Evolutionary conservation across 1,140 invertebrate species (phyloP), one percentile per base, ranked within the genome.

Genomic region (Asbolus verrucosus): DNA sequence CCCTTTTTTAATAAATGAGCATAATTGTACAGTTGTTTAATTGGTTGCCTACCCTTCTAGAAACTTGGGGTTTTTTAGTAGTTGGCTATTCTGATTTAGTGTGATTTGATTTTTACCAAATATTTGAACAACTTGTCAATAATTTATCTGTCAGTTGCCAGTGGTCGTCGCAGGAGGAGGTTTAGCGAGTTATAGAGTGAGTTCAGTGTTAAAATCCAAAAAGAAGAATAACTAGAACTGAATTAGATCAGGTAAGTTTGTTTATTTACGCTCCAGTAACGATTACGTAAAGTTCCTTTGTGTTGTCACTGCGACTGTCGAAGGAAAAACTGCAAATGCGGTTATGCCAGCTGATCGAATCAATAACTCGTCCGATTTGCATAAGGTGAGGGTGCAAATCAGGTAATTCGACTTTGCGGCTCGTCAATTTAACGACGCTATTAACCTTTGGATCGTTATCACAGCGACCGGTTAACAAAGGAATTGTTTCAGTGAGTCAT

Each of bases 131-230:
- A 36, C 46, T 54, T 54, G 46, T 54, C 46, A 54, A 54, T 54
- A 54, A 27, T 13, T 54, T 54, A 54, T 54, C 46, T 54, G 46
- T 54, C 46, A 54, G 46, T 54, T 54, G 19, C 46, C 27, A 54
- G 24, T 31, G 9, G 46, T 11, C 11, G 46, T 54, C 11, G 14
- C 2, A 27, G 46, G 46, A 27, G 46, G n/a, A n/a, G 9, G 11
- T 27, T 19, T 54, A 27, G 19, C n/a, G 11, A 16, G 6, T 14
- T 21, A n/a, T 27, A 27, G 15, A 4, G 41, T 46, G 41, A n/a
- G 16, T 46, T 46, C 1, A 18, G 41, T 54, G 46, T 21, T 54
- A 30, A 30, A 30, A 36, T 54, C n/a, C 19, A n/a, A 54, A 54
- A 27, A 4, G 9, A 27, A 54, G 27, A 27, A 27, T 24, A 54